phyloP scores from a whole-genome alignment of 1,140 invertebrate species.

The Aphelinus certus region DNA sequence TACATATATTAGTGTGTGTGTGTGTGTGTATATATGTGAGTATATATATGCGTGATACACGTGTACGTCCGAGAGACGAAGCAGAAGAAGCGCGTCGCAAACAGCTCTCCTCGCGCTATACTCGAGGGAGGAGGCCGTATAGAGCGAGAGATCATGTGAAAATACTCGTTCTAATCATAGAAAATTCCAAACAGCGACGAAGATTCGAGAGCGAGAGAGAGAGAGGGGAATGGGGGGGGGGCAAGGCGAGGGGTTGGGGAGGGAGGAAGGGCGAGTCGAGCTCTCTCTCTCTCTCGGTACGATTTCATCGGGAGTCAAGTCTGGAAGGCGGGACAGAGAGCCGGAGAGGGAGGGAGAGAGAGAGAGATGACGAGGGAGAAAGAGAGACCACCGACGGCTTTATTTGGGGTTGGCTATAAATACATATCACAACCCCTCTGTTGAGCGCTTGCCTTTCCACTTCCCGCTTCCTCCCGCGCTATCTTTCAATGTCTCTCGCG shows the following conservation, averaged over 20 bases:
- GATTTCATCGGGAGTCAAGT: slow-evolving; percentile 36
- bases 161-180: slow-evolving; percentile 45
- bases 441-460: slow-evolving; percentile 32
- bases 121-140: not conserved
- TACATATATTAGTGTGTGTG: slow-evolving; percentile 1
- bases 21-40: not conserved
- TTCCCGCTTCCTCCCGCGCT: slow-evolving; percentile 41
- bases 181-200: slow-evolving; percentile 40
- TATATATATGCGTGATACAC: not conserved
- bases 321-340: slow-evolving; percentile 3
- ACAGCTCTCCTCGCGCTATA: slow-evolving; percentile 4
- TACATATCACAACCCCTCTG: slow-evolving; percentile 40
- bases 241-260: not conserved
- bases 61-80: not conserved
- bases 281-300: slow-evolving; percentile 25
- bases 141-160: slow-evolving; percentile 32
- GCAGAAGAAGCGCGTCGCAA: slow-evolving; percentile 10
- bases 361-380: slow-evolving; percentile 3
- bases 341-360: slow-evolving; percentile 1
- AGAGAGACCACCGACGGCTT: slow-evolving; percentile 33
- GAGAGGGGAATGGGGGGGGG: not conserved
- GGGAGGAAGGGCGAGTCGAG: slow-evolving; percentile 20
- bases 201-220: slow-evolving; percentile 27
- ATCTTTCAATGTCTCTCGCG: slow-evolving; percentile 39
- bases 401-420: slow-evolving; percentile 44